phyloP scores from a whole-genome alignment of 2,888 invertebrate genomes.

The Agrilus cyanescens region DNA sequence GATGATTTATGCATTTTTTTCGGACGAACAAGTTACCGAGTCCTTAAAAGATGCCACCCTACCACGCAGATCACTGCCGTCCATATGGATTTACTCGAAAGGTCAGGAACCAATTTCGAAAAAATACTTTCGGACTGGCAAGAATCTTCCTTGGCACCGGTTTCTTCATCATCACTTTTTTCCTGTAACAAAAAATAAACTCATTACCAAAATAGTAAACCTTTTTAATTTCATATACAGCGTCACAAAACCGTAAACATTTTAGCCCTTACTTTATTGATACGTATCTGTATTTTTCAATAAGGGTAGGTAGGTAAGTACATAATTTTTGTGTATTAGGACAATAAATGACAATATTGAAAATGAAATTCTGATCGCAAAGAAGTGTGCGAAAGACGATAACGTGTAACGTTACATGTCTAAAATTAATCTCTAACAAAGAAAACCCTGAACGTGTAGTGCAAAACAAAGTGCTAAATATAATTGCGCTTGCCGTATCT shows the following conservation, averaged over 20 bases:
- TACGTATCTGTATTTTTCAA: too few species aligned
- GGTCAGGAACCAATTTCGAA: constrained; percentile 45
- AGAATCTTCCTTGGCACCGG: constrained; percentile 8
- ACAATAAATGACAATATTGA: too few species aligned
- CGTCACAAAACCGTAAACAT: too few species aligned
- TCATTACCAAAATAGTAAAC: neutral
- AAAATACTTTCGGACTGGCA: constrained; percentile 31
- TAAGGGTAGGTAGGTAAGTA: too few species aligned
- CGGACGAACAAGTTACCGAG: constrained; percentile 39
- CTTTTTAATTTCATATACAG: neutral
- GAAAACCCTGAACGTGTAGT: constrained; percentile 27
- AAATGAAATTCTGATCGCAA: too few species aligned
- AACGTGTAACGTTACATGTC: neutral
- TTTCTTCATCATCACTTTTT: constrained; percentile 5
- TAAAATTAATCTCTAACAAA: constrained; percentile 24
- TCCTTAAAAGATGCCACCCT: constrained; percentile 49
- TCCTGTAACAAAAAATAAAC: constrained; percentile 10
- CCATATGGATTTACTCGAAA: constrained; percentile 45
- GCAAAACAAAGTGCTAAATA: constrained; percentile 29
- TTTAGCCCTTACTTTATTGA: too few species aligned
- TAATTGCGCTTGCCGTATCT: constrained; percentile 33
- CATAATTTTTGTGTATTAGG: too few species aligned
- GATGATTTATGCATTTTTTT: constrained; percentile 23
- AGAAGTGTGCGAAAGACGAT: too few species aligned
- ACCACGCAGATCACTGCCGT: constrained; percentile 51